Evolutionary conservation across 2,888 invertebrate genomes (phyloP).

Genomic region (Andricus quercusramuli): DNA sequence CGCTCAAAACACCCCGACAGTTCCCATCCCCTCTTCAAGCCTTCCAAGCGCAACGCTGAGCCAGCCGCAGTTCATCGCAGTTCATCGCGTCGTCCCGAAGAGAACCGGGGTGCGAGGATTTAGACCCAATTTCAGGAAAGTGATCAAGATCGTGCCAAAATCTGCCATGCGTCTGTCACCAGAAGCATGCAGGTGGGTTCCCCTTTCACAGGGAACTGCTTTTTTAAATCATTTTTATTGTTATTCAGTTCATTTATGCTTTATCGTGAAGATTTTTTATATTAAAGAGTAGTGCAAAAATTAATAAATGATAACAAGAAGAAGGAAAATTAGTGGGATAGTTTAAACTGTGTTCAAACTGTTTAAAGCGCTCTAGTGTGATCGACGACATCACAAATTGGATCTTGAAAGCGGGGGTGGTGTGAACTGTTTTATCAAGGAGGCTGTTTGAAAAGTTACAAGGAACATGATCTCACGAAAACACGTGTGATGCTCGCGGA

Average conservation of each 20-base stretch:
- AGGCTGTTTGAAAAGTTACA: background rate
- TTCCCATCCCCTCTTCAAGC: constrained; percentile 63
- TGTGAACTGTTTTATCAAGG: constrained; percentile 4
- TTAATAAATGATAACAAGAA: background rate
- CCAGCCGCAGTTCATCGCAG: constrained; percentile 59
- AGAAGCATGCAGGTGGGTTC: constrained; percentile 74
- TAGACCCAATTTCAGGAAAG: constrained; percentile 46
- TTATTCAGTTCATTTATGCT: background rate
- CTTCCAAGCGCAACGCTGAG: constrained; percentile 50
- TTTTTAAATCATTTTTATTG: background rate
- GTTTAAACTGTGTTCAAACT: background rate
- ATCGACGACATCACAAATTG: background rate
- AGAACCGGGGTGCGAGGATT: constrained; percentile 46
- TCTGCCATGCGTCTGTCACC: constrained; percentile 69
- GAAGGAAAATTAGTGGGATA: constrained; percentile 15
- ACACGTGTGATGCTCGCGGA: constrained; percentile 35
- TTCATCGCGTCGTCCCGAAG: constrained; percentile 56
- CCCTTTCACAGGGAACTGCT: constrained; percentile 18
- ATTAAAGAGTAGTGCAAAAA: background rate
- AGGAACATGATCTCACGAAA: constrained; percentile 14
- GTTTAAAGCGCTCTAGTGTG: background rate
- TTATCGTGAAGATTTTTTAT: background rate
- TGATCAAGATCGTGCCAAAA: constrained; percentile 58
- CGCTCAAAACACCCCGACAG: constrained; percentile 43
- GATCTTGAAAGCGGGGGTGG: background rate